phyloP scores from a whole-genome alignment of 2,113 vertebrate genomes.

The Coracopsis vasa region DNA sequence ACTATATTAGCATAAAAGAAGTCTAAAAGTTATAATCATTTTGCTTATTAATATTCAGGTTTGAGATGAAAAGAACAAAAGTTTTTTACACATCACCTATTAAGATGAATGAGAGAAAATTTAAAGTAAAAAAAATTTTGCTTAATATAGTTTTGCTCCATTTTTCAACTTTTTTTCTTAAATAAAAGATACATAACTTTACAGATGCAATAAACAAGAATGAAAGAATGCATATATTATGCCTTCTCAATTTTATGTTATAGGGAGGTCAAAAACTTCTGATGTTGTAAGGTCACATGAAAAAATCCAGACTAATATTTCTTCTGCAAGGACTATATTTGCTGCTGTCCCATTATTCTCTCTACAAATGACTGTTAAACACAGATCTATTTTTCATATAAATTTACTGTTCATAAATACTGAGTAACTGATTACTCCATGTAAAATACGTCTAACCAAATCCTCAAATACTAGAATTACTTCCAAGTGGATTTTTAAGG shows the following conservation, averaged over 20 bases:
- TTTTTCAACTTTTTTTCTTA: neutral
- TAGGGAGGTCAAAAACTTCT: neutral
- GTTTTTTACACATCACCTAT: neutral
- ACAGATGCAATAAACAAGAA: neutral
- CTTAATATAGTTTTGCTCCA: neutral
- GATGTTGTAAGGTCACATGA: neutral
- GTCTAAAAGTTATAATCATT: neutral
- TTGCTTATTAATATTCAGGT: neutral
- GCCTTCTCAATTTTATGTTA: neutral
- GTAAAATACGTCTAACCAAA: neutral
- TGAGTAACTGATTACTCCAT: neutral
- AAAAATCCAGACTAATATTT: neutral
- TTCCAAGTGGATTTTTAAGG: neutral
- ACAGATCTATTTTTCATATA: neutral
- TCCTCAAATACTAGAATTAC: neutral
- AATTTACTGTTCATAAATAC: neutral
- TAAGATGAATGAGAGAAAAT: neutral
- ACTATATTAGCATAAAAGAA: neutral
- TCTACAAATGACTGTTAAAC: neutral
- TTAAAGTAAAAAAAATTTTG: neutral
- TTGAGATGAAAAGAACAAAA: neutral
- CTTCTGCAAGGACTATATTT: neutral
- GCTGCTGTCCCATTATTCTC: neutral
- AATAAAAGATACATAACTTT: neutral
- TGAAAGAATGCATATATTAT: neutral